Conservation (phyloP, 1,140 invertebrate species). For the Ganaspis sp. region DNA sequence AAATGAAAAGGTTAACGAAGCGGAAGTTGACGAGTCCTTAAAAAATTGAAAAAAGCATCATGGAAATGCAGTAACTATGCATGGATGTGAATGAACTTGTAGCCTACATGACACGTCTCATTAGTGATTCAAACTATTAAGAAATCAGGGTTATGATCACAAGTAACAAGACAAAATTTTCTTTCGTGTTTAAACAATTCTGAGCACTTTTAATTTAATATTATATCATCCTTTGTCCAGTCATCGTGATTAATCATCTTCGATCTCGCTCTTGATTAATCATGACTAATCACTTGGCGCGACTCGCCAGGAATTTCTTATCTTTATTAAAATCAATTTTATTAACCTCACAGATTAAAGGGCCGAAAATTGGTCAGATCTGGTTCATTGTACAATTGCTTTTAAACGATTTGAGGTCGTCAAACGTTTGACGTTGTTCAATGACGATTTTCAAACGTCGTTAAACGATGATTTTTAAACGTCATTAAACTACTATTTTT, state of each 20-base stretch:
- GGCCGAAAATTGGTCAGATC: no score
- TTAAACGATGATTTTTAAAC: no score
- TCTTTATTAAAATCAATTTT: no score
- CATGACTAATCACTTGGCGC: neutral
- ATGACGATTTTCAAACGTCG: no score
- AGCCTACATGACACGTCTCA: slow-evolving; percentile 40
- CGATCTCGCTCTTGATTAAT: neutral
- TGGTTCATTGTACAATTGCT: no score
- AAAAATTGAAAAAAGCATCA: neutral
- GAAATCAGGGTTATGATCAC: neutral
- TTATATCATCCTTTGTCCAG: neutral
- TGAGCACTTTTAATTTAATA: neutral
- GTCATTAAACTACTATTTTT: no score
- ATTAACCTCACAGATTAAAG: no score
- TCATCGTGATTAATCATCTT: neutral
- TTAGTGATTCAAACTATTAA: slow-evolving; percentile 43
- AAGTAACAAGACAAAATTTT: neutral
- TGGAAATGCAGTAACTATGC: neutral
- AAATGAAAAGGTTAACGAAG: neutral
- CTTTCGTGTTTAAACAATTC: neutral
- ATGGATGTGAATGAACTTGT: slow-evolving; percentile 53
- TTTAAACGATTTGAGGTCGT: no score
- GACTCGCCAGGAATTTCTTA: no score
- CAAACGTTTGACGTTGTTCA: no score
- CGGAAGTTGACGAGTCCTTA: slow-evolving; percentile 9